Conservation (phyloP, 2,797 vertebrate genomes). For the Neosalanx taihuensis region DNA sequence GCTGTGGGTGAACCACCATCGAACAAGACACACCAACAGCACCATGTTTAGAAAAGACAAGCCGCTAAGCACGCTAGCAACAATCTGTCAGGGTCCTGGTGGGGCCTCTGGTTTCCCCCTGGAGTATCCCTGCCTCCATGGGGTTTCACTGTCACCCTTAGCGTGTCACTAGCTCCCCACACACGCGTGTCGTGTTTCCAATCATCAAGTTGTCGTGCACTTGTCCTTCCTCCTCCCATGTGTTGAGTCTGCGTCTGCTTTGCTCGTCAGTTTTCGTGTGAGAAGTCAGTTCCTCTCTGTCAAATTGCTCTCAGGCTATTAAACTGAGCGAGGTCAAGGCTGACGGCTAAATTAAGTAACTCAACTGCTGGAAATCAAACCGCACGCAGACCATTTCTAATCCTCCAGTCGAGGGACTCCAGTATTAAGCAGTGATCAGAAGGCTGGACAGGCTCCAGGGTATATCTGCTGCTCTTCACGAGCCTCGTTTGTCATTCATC, state of each 20-base stretch:
- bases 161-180: too few species aligned
- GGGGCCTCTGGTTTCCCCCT: too few species aligned
- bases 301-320: not conserved
- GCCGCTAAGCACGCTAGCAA: conserved; percentile 15
- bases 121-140: too few species aligned
- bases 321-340: conserved; percentile 2
- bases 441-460: not conserved
- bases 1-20: too few species aligned
- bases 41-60: not conserved
- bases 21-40: not conserved
- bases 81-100: not conserved
- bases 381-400: conserved; percentile 1
- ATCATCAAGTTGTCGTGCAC: too few species aligned
- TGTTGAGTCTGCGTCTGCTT: too few species aligned
- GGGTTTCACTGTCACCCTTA: too few species aligned
- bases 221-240: too few species aligned
- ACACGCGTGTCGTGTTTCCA: too few species aligned
- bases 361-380: not conserved
- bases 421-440: too few species aligned
- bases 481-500: not conserved
- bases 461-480: not conserved
- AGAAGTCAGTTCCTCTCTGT: not conserved
- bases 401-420: too few species aligned
- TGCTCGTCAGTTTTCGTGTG: too few species aligned
- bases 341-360: not conserved